Conservation (phyloP, 2,888 invertebrate genomes). For the Dryomyza anilis region DNA sequence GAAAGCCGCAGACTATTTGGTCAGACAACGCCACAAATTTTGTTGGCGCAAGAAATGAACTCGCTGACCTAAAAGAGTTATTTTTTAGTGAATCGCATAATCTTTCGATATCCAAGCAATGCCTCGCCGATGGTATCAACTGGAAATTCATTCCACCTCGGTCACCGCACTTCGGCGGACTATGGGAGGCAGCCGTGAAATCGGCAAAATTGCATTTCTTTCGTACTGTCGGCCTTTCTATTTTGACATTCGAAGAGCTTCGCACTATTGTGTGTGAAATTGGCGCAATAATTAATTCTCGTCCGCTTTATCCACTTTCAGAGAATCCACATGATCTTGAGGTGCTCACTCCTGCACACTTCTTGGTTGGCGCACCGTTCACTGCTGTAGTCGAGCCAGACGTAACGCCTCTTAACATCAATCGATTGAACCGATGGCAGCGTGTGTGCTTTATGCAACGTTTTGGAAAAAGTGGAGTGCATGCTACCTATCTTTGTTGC, state of each 20-base stretch:
- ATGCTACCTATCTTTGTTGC: constrained; percentile 29
- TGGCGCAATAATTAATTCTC: constrained; percentile 34
- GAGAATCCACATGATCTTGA: constrained; percentile 34
- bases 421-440: constrained; percentile 31
- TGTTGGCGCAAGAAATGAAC: constrained; percentile 17
- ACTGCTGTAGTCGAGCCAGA: constrained; percentile 24
- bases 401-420: constrained; percentile 31
- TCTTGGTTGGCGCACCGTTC: background rate
- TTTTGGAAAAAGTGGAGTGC: constrained; percentile 35
- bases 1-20: constrained; percentile 27
- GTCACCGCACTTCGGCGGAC: constrained; percentile 32
- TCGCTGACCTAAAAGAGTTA: constrained; percentile 3
- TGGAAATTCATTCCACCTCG: constrained; percentile 33
- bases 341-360: constrained; percentile 7
- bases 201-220: constrained; percentile 31
- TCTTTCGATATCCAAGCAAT: background rate
- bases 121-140: constrained; percentile 25
- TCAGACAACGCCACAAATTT: constrained; percentile 31
- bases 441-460: constrained; percentile 32
- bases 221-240: constrained; percentile 25
- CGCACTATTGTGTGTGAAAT: constrained; percentile 35
- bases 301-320: constrained; percentile 35
- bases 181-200: constrained; percentile 33
- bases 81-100: constrained; percentile 16
- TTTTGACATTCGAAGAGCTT: constrained; percentile 33